Base-by-base conservation (phyloP, 2,797 vertebrate genomes). In the Tokudaia muenninki region DNA sequence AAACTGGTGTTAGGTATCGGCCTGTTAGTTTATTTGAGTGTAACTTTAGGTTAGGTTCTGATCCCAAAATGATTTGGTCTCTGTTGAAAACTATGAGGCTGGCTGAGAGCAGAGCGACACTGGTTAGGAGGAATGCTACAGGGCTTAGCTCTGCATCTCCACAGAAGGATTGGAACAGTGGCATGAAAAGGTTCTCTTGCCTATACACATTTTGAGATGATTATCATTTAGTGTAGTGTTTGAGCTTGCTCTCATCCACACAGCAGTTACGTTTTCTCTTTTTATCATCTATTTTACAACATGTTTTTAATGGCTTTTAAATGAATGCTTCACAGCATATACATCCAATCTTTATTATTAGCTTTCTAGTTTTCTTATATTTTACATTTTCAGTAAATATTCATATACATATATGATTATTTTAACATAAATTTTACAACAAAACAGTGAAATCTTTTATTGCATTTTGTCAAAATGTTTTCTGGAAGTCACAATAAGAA, bases 361-460 rank as follows among this genome's bases (percentile, higher is more conserved):
- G 63, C 52, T 67, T 91, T 83, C 78, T 50, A 67, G 22, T 74
- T 88, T 97, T 90, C 26, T 29, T 10, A 50, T 59, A 47, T 47
- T 57, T 81, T 82, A 67, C 59, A 92, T 57, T 67, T 75, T 94
- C 14, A 90, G 3, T 88, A 17, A 77, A 13, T 80, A 77, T 84
- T 67, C 29, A 26, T 83, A n/a, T 44, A 79, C 16, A 72, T 44
- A 79, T 29, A 72, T 41, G 16, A 34, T 13, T 55, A 78, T 96
- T 86, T 86, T 93, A 41, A 41, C 81, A 90, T 55, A 87, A 55
- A 92, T 92, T 91, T 57, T 91, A 50, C 14, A 92, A 75, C 21
- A 22, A 96, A 94, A 80, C 86, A 13, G 55, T 50, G 22, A 11
- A 29, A 59, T 83, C 10, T 41, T 92, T 79, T 24, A 12, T 91